Percentiles rank a stretch among this genome's conserved stretches.
Conservation (phyloP, 2,888 invertebrate species). For the Cheiracanthium punctorium region DNA sequence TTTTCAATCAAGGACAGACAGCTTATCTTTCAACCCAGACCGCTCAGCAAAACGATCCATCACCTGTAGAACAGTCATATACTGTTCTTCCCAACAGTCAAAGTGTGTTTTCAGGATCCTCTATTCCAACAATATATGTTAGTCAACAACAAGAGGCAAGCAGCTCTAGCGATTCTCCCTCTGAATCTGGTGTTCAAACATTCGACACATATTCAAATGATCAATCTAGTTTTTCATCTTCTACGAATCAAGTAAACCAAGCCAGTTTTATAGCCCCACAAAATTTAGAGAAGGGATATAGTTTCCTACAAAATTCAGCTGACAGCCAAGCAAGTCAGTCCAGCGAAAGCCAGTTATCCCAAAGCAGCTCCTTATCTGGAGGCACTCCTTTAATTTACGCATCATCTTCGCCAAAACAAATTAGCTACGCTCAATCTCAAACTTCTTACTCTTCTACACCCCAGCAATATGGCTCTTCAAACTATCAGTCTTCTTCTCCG, state of each 20-base stretch:
- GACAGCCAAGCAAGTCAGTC: not conserved
- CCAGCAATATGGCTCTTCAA: not conserved
- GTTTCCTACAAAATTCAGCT: not conserved
- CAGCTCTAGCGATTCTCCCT: not conserved
- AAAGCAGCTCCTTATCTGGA: not conserved
- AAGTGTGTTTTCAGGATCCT: not conserved
- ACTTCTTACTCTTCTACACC: not conserved
- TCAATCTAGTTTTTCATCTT: constrained; percentile 3
- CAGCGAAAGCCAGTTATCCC: not conserved
- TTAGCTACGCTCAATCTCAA: constrained; percentile 29
- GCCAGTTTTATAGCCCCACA: not conserved
- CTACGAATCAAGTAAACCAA: not conserved
- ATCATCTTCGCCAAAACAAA: constrained; percentile 46
- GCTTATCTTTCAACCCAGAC: not conserved
- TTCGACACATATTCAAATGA: constrained; percentile 9
- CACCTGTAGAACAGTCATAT: not conserved
- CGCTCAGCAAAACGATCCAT: constrained; percentile 4
- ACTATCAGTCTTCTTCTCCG: constrained; percentile 11
- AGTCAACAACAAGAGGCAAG: not conserved
- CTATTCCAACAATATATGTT: constrained; percentile 5
- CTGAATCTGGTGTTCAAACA: not conserved
- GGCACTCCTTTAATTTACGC: constrained; percentile 14
- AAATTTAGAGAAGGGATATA: not conserved
- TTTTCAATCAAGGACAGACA: not conserved
- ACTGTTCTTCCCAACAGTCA: not conserved